These are phyloP conservation scores for Hyperoplus lanceolatus DNA, from an alignment of 2,797 vertebrate species.

Conservation along the genomic window DNA sequence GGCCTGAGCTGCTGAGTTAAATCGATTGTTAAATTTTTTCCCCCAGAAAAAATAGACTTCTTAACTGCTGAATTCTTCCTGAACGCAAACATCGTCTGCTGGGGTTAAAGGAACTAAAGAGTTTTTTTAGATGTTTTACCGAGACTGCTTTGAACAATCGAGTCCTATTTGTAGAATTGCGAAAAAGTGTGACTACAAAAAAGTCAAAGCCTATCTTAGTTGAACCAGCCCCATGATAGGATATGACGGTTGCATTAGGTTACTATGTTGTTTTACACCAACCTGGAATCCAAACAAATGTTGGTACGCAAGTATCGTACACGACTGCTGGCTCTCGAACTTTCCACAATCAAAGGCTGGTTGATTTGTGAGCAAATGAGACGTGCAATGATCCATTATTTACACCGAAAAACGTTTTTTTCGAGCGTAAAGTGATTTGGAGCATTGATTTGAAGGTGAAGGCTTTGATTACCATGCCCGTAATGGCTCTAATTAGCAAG, in stretches of 20 bases:
- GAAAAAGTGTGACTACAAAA: background rate
- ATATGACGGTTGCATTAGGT: background rate
- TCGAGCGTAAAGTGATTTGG: conserved; percentile 13
- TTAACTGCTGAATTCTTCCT: background rate
- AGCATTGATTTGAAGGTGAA: conserved; percentile 26
- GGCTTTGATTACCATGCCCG: conserved; percentile 31
- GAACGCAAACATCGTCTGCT: background rate
- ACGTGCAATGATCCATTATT: conserved; percentile 32
- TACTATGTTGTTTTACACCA: background rate
- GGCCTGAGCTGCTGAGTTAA: background rate
- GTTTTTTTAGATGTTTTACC: background rate
- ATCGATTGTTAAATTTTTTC: background rate
- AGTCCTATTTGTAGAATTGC: background rate
- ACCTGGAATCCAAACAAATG: background rate
- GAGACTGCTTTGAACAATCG: background rate
- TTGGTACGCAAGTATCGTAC: background rate
- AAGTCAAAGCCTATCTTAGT: background rate
- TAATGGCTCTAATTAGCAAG: conserved; percentile 49
- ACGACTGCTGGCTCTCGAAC: background rate
- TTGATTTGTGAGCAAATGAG: conserved; percentile 42
- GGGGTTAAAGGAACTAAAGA: background rate
- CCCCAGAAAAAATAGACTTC: background rate
- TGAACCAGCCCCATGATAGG: background rate
- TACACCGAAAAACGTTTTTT: conserved; percentile 5
- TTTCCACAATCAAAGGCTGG: conserved; percentile 9